Conservation (phyloP, 2,888 invertebrate species). For the Ichneumoninae sp. region DNA sequence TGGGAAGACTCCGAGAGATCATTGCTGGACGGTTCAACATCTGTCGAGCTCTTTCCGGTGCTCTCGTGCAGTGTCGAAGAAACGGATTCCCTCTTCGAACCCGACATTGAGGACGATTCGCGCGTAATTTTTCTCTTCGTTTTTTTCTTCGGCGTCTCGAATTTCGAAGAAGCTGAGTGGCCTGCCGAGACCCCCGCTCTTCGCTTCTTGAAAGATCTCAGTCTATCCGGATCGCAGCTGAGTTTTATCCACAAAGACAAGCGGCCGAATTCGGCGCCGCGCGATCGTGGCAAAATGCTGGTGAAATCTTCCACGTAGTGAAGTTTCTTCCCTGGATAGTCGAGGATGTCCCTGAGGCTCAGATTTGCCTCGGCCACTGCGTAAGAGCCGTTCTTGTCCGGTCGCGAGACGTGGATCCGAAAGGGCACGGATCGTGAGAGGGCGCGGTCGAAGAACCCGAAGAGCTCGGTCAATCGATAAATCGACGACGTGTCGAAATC, state of each 20-base stretch:
- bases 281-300: conserved; percentile 68
- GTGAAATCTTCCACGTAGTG: conserved; percentile 75
- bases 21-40: background rate
- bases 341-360: conserved; percentile 76
- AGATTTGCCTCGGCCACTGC: conserved; percentile 74
- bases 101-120: background rate
- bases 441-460: conserved; percentile 74
- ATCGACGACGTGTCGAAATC: conserved; percentile 77
- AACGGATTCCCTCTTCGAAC: background rate
- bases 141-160: background rate
- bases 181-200: background rate
- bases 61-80: background rate
- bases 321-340: conserved; percentile 79
- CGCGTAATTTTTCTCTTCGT: background rate
- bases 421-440: conserved; percentile 71
- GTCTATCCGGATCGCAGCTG: conserved; percentile 75
- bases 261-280: conserved; percentile 74
- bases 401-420: conserved; percentile 71
- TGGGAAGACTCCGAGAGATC: background rate
- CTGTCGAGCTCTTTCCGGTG: background rate
- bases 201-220: conserved; percentile 72
- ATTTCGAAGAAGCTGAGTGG: background rate
- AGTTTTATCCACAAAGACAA: conserved; percentile 78
- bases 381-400: conserved; percentile 58
- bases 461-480: conserved; percentile 74